Conservation (phyloP, 2,113 vertebrate species). For the Oreochromis spilurus region DNA sequence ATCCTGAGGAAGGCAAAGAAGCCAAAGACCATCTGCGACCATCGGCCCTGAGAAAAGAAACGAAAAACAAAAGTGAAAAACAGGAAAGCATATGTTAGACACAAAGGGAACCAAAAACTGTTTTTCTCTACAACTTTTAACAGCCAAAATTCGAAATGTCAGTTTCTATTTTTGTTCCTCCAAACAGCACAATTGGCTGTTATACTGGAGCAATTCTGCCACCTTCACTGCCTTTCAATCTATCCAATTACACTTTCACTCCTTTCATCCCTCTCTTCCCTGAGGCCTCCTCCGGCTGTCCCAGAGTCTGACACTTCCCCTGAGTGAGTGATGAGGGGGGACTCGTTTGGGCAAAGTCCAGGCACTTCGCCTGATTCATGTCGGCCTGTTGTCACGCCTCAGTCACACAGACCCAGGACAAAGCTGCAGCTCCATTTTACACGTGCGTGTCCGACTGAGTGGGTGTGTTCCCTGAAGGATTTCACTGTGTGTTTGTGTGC, state of each 20-base stretch:
- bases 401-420: not conserved
- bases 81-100: not conserved
- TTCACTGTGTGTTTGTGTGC: not conserved
- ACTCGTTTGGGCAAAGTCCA: not conserved
- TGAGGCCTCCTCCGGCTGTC: not conserved
- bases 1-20: constrained; percentile 89
- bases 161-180: not conserved
- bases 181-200: not conserved
- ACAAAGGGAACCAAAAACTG: not conserved
- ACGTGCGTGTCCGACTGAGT: not conserved
- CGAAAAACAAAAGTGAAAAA: not conserved
- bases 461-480: not conserved
- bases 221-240: constrained; percentile 2
- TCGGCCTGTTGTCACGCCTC: constrained; percentile 7
- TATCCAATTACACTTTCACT: constrained; percentile 19
- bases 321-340: constrained; percentile 35
- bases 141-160: not conserved
- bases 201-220: not conserved
- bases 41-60: constrained; percentile 76
- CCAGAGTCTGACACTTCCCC: constrained; percentile 30
- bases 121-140: not conserved
- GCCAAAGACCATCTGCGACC: constrained; percentile 92
- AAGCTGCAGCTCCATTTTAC: not conserved
- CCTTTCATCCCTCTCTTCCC: not conserved
- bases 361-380: constrained; percentile 25